A percentile compares a stretch with the other conserved stretches of the same genome.
These are phyloP conservation scores for Falcunculus frontatus DNA, from an alignment of 2,113 vertebrate genomes.

Conservation along the genomic window DNA sequence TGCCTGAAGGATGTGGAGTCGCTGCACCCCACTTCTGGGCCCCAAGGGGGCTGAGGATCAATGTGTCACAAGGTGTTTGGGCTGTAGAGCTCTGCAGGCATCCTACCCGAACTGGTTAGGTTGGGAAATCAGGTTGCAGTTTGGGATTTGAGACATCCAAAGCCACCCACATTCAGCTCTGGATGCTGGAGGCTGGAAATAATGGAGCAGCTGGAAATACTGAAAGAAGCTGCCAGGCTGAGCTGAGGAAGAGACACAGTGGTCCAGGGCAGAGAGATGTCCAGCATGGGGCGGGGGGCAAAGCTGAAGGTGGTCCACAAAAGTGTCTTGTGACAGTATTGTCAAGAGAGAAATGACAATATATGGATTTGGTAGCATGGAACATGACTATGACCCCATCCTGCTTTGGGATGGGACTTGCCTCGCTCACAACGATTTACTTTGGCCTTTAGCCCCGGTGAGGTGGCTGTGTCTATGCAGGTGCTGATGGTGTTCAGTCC, in stretches of 20 bases:
- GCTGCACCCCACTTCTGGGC: not conserved
- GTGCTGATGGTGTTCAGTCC: not conserved
- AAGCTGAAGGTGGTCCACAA: not conserved
- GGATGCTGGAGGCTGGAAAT: not conserved
- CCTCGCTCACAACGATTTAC: rapidly evolving
- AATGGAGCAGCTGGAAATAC: not conserved
- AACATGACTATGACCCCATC: rapidly evolving
- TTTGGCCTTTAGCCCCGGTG: not conserved
- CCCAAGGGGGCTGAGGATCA: not conserved
- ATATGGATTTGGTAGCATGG: not conserved
- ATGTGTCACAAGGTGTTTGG: not conserved
- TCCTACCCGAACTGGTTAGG: not conserved
- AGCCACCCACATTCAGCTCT: not conserved
- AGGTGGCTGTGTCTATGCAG: not conserved
- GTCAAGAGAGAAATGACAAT: not conserved
- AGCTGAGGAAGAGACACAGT: not conserved
- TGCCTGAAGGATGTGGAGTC: not conserved
- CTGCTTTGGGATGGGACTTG: not conserved
- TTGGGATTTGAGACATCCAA: not conserved
- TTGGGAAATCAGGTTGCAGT: not conserved
- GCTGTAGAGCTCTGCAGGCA: not conserved
- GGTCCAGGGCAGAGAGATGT: not conserved
- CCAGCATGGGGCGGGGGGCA: no score
- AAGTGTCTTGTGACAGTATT: not conserved
- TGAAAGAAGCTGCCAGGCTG: not conserved